phyloP scores from a whole-genome alignment of 2,888 invertebrate species.

The Polyommatus iphigenia region DNA sequence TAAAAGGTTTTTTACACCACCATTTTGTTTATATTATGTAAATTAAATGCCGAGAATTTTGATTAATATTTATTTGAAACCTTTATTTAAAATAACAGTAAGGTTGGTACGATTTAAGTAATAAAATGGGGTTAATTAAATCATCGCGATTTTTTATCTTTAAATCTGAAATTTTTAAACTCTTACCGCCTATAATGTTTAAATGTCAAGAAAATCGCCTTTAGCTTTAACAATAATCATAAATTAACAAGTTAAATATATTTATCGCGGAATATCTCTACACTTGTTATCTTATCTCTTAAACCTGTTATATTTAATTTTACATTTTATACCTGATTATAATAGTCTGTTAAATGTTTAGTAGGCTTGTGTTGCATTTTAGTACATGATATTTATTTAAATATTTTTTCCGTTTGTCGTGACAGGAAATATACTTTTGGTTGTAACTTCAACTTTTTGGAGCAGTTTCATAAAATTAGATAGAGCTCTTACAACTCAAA shows the following conservation, averaged over 20 bases:
- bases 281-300: background rate
- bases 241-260: conserved; percentile 22
- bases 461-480: no score
- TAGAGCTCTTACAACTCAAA: background rate
- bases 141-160: conserved; percentile 10
- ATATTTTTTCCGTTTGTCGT: no score
- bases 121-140: conserved; percentile 11
- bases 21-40: background rate
- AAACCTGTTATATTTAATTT: conserved; percentile 20
- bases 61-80: background rate
- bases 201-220: conserved; percentile 17
- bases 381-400: background rate
- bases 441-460: no score
- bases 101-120: background rate
- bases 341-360: background rate
- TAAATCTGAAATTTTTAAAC: background rate
- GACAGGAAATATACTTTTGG: no score
- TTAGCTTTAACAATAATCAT: conserved; percentile 5
- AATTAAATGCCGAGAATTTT: background rate
- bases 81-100: conserved; percentile 5
- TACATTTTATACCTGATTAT: conserved; percentile 11
- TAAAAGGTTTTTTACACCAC: background rate
- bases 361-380: background rate
- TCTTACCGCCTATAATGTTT: background rate
- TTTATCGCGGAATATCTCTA: conserved; percentile 23